Percentiles rank a stretch among this genome's conserved stretches.
Evolutionary conservation across 2,797 vertebrate genomes (phyloP).

Genomic region (Antrozous pallidus): DNA sequence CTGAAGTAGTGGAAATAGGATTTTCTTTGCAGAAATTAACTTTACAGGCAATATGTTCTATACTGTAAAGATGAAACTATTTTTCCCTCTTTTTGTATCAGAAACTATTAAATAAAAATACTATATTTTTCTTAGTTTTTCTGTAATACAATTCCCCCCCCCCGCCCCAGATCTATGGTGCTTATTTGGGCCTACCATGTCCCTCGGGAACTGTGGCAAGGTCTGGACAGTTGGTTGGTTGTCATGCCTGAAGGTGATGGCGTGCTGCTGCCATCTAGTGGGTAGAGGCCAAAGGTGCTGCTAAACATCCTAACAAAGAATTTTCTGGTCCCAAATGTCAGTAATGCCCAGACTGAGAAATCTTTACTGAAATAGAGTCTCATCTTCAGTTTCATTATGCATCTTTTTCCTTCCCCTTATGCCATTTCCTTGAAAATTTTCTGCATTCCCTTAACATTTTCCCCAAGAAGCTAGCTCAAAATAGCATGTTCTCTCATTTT

Average conservation of each 20-base stretch:
- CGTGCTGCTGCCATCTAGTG: neutral
- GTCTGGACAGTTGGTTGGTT: neutral
- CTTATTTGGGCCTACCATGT: neutral
- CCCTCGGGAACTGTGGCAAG: neutral
- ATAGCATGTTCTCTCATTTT: neutral
- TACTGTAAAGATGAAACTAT: neutral
- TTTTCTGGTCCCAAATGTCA: neutral
- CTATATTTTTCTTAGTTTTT: neutral
- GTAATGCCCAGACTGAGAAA: neutral
- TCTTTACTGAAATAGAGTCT: neutral
- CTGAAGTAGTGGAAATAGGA: neutral
- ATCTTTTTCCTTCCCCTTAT: neutral
- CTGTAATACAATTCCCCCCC: neutral
- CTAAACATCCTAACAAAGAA: neutral
- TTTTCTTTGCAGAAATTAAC: slow-evolving; percentile 16
- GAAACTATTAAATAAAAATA: neutral
- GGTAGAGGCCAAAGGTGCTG: neutral
- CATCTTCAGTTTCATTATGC: neutral
- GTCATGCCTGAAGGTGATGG: neutral
- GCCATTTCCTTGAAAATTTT: neutral
- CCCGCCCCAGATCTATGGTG: neutral
- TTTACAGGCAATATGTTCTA: neutral
- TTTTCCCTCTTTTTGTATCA: neutral
- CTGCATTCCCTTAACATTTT: neutral
- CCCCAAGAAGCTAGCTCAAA: neutral